Conservation (phyloP, 1,140 invertebrate genomes). For the Neuroterus valhalla region DNA sequence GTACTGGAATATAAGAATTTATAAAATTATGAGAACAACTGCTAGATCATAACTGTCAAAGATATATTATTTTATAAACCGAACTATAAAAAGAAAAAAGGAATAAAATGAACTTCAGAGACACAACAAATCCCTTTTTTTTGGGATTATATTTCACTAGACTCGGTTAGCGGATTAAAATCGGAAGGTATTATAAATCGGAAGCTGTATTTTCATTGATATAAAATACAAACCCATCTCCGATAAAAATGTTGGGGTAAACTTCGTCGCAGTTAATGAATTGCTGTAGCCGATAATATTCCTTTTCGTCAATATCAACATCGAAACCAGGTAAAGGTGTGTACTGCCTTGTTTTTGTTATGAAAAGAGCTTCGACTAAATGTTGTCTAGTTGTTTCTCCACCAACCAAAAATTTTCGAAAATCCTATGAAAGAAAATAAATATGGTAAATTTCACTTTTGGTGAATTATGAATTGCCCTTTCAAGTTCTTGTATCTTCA, state of each 20-base stretch:
- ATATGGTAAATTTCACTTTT: conserved; percentile 17
- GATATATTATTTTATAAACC: too few relatives aligned
- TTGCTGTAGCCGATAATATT: conserved; percentile 59
- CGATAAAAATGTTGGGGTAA: conserved; percentile 85
- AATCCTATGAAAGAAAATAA: conserved; percentile 51
- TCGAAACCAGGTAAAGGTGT: conserved; percentile 73
- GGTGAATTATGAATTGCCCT: too few relatives aligned
- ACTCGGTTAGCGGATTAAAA: too few relatives aligned
- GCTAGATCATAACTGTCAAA: too few relatives aligned
- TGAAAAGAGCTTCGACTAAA: conserved; percentile 68
- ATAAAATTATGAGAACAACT: too few relatives aligned
- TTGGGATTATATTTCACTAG: too few relatives aligned
- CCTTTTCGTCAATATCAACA: conserved; percentile 60
- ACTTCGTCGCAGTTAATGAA: conserved; percentile 84
- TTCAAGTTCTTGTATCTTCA: too few relatives aligned
- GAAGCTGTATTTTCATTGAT: conserved; percentile 2
- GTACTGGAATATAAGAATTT: too few relatives aligned
- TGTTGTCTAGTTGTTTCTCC: conserved; percentile 71
- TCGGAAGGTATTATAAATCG: too few relatives aligned
- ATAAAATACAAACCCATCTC: conserved; percentile 80
- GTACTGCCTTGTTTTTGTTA: conserved; percentile 66
- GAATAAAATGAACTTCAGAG: too few relatives aligned
- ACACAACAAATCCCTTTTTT: too few relatives aligned
- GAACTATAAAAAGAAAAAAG: too few relatives aligned
- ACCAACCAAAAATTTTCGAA: conserved; percentile 49